Percentiles rank a stretch among this genome's conserved stretches.
Evolutionary conservation across 2,888 invertebrate genomes (phyloP).

Genomic region (Andrena chrysosceles): DNA sequence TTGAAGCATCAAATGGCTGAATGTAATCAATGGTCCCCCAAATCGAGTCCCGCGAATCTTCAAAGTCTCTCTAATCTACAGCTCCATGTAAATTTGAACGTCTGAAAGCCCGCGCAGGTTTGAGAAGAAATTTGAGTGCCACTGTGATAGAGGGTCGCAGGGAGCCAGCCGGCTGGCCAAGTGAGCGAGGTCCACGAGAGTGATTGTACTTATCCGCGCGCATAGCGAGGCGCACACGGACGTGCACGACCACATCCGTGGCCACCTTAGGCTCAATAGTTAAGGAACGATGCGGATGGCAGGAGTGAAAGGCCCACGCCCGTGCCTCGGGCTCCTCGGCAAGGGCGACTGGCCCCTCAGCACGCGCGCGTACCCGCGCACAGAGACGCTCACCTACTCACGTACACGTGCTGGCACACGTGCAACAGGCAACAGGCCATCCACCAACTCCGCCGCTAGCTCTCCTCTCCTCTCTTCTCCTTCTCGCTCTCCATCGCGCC

Average conservation of each 20-base stretch:
- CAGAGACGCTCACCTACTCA: slow-evolving; percentile 39
- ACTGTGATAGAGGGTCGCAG: slow-evolving; percentile 70
- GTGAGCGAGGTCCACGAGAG: slow-evolving; percentile 70
- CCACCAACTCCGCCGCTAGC: slow-evolving; percentile 66
- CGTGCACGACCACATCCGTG: slow-evolving; percentile 19
- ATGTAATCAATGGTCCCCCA: no score
- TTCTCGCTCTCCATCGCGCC: slow-evolving; percentile 8
- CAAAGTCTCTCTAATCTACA: neutral
- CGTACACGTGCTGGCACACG: slow-evolving; percentile 68
- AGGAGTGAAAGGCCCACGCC: slow-evolving; percentile 85
- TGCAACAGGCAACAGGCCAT: slow-evolving; percentile 71
- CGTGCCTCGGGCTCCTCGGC: slow-evolving; percentile 84
- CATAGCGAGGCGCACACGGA: slow-evolving; percentile 57
- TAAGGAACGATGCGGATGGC: slow-evolving; percentile 84
- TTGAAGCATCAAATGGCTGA: no score
- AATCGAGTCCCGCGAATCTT: neutral
- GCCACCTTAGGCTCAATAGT: slow-evolving; percentile 68
- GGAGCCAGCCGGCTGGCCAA: slow-evolving; percentile 42
- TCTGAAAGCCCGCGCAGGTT: no score
- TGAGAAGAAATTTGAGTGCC: slow-evolving; percentile 70
- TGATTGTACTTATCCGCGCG: slow-evolving; percentile 73
- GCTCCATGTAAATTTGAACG: neutral
- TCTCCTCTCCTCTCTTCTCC: slow-evolving; percentile 47
- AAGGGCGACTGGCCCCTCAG: slow-evolving; percentile 84
- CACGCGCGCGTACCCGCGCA: slow-evolving; percentile 64